A percentile compares a stretch with the other conserved stretches of the same genome.
phyloP scores from a whole-genome alignment of 1,140 invertebrate genomes.

The Halictus rubicundus region DNA sequence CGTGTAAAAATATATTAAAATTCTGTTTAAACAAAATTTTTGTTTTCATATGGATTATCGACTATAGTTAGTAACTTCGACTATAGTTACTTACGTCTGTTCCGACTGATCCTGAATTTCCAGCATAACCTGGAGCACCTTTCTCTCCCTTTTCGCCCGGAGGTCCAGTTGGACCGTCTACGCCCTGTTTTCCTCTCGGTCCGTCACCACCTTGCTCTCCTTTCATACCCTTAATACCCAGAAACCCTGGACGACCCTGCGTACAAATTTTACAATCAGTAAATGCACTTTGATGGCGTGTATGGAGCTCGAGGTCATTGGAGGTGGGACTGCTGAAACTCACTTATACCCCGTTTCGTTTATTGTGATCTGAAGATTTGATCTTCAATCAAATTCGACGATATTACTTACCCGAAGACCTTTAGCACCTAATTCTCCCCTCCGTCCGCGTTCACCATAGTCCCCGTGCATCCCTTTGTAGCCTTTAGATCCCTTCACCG shows the following conservation, averaged over 20 bases:
- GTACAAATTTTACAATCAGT: slow-evolving; percentile 17
- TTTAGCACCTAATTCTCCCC: slow-evolving; percentile 82
- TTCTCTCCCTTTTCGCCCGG: slow-evolving; percentile 89
- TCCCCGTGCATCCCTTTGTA: slow-evolving; percentile 82
- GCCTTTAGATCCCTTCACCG: slow-evolving; percentile 80
- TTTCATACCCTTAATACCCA: slow-evolving; percentile 83
- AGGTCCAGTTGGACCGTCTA: slow-evolving; percentile 81
- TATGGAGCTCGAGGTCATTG: too few species aligned
- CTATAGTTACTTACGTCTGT: slow-evolving; percentile 75
- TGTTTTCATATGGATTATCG: too few species aligned
- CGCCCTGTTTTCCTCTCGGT: slow-evolving; percentile 78
- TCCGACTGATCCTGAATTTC: slow-evolving; percentile 85
- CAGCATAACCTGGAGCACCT: slow-evolving; percentile 90
- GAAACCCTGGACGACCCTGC: slow-evolving; percentile 72
- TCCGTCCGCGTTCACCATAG: slow-evolving; percentile 81
- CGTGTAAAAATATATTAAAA: too few species aligned
- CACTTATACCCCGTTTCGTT: too few species aligned
- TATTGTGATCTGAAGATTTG: too few species aligned
- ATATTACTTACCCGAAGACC: slow-evolving; percentile 80
- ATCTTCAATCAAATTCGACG: background rate
- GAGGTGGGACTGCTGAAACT: too few species aligned
- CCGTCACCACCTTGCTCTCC: slow-evolving; percentile 81
- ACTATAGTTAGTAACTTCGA: too few species aligned
- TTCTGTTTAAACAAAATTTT: too few species aligned
- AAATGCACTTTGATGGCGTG: too few species aligned